Conservation (phyloP, 2,888 invertebrate genomes). For the Coenonympha arcania region DNA sequence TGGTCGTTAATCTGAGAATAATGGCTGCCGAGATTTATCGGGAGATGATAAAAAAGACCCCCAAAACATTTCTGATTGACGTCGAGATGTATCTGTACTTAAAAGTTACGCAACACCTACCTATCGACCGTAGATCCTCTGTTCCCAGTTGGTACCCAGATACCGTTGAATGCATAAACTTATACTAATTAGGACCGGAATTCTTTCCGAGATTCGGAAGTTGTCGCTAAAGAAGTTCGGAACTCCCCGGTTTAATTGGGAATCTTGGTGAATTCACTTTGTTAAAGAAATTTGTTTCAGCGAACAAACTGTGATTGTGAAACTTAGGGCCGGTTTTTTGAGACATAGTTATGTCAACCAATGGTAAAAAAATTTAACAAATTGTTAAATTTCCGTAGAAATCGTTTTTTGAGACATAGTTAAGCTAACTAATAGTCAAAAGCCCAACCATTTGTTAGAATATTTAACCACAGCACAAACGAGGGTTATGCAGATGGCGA, state of each 20-base stretch:
- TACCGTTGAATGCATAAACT: conserved; percentile 67
- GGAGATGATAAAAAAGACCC: conserved; percentile 37
- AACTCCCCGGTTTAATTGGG: conserved; percentile 70
- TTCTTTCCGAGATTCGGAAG: conserved; percentile 70
- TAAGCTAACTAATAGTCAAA: too few species aligned
- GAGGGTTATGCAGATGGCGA: too few species aligned
- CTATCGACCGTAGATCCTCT: too few species aligned
- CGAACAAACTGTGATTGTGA: conserved; percentile 49
- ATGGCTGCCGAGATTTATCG: conserved; percentile 33
- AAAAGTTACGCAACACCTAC: conserved; percentile 54
- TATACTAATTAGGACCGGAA: conserved; percentile 68
- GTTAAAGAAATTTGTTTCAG: conserved; percentile 52
- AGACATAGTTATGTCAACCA: too few species aligned
- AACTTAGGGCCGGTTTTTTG: conserved; percentile 40
- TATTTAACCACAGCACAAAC: too few species aligned
- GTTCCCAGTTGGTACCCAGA: too few species aligned
- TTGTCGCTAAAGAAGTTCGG: conserved; percentile 53
- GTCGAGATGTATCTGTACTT: conserved; percentile 49
- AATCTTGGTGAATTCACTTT: conserved; percentile 67
- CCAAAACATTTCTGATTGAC: conserved; percentile 45
- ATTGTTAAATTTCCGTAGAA: too few species aligned
- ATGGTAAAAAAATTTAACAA: too few species aligned
- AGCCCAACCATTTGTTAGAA: too few species aligned
- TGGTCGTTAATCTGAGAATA: conserved; percentile 44
- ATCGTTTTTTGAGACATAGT: too few species aligned